Conservation (phyloP, 1,140 invertebrate genomes). For the Cylas formicarius region DNA sequence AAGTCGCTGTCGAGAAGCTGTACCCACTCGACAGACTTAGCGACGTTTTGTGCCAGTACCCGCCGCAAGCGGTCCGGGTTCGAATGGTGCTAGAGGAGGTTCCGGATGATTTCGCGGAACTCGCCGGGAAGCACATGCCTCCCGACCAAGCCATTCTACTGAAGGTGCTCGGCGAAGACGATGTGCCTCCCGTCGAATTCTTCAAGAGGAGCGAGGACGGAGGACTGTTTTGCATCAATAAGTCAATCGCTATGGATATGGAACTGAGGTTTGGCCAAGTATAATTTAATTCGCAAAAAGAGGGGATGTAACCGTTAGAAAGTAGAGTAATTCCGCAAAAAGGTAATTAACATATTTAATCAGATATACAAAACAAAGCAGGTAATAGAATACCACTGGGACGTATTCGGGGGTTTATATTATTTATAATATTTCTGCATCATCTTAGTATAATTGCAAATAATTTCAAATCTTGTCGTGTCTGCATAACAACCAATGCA, state of each 20-base stretch:
- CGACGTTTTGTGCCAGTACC: slow-evolving; percentile 37
- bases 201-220: slow-evolving; percentile 52
- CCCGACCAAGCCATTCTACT: slow-evolving; percentile 41
- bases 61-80: slow-evolving; percentile 45
- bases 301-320: too few relatives aligned
- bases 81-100: slow-evolving; percentile 40
- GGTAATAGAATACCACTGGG: too few relatives aligned
- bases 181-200: slow-evolving; percentile 49
- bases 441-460: too few relatives aligned
- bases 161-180: slow-evolving; percentile 36
- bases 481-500: too few relatives aligned
- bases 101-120: slow-evolving; percentile 43
- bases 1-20: slow-evolving; percentile 30
- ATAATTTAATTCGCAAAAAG: too few relatives aligned
- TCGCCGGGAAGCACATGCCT: slow-evolving; percentile 44
- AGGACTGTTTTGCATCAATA: slow-evolving; percentile 55
- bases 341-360: too few relatives aligned
- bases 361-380: too few relatives aligned
- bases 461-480: too few relatives aligned
- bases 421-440: too few relatives aligned
- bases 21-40: slow-evolving; percentile 40
- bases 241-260: slow-evolving; percentile 47
- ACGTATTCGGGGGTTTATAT: too few relatives aligned
- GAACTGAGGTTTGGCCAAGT: slow-evolving; percentile 27
- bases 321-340: too few relatives aligned